A percentile compares a stretch with the other conserved stretches of the same genome.
These are phyloP conservation scores for Trachelus stipa DNA, from an alignment of 2,888 invertebrate genomes.

Conservation along the genomic window DNA sequence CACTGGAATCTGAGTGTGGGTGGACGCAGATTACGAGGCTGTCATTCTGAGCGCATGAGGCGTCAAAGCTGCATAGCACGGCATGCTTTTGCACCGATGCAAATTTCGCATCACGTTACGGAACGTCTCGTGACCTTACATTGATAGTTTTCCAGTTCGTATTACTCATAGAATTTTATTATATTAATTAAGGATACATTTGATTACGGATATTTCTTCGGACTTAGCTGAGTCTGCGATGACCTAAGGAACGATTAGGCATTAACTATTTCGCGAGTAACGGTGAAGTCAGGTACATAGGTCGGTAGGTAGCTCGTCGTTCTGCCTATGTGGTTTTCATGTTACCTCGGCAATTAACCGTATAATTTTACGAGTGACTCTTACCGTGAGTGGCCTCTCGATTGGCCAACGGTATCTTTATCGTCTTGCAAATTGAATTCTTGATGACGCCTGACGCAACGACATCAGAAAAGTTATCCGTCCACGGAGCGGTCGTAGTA, in stretches of 20 bases:
- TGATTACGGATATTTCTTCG: not conserved
- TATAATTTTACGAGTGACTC: constrained; percentile 50
- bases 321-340: constrained; percentile 11
- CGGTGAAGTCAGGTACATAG: constrained; percentile 18
- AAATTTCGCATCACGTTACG: constrained; percentile 31
- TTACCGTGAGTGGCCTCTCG: constrained; percentile 7
- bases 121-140: not conserved
- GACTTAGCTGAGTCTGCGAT: not conserved
- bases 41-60: constrained; percentile 25
- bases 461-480: constrained; percentile 15
- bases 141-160: not conserved
- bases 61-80: constrained; percentile 15
- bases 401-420: constrained; percentile 23
- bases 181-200: not conserved
- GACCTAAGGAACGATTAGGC: constrained; percentile 19
- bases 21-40: constrained; percentile 26
- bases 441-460: constrained; percentile 38
- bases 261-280: constrained; percentile 47
- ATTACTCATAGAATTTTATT: not conserved
- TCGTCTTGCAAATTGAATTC: constrained; percentile 55
- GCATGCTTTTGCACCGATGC: constrained; percentile 37
- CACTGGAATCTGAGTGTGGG: not conserved
- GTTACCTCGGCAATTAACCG: constrained; percentile 44
- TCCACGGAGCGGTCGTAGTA: not conserved
- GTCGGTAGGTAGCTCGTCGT: not conserved